Conservation (phyloP, 2,113 vertebrate species). For the Charina bottae region DNA sequence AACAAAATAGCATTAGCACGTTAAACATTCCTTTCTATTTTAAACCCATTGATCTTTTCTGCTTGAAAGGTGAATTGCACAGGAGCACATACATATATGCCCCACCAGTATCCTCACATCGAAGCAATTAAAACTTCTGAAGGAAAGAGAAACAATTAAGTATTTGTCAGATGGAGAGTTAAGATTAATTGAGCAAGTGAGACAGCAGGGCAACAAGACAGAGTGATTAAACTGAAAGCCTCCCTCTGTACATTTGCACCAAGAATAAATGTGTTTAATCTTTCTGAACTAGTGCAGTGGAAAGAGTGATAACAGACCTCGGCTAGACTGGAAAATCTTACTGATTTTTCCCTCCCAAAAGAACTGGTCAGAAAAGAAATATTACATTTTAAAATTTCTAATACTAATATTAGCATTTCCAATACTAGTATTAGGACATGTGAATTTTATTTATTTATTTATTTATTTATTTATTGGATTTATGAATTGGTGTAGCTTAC, state of each 20-base stretch:
- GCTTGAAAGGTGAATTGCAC: slow-evolving; percentile 58
- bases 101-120: slow-evolving; percentile 50
- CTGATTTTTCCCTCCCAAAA: slow-evolving; percentile 49
- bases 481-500: not conserved
- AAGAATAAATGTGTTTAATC: slow-evolving; percentile 66
- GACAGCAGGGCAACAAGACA: slow-evolving; percentile 66
- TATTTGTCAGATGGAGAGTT: slow-evolving; percentile 62
- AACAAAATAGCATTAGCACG: slow-evolving; percentile 35
- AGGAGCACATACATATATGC: slow-evolving; percentile 60
- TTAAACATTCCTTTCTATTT: not conserved
- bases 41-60: slow-evolving; percentile 63
- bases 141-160: slow-evolving; percentile 64
- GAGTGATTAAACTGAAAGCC: slow-evolving; percentile 69
- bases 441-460: too few relatives aligned
- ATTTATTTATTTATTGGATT: too few relatives aligned
- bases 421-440: not conserved
- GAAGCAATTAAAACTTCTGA: slow-evolving; percentile 63
- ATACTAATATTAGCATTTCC: slow-evolving; percentile 18
- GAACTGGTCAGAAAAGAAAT: slow-evolving; percentile 49
- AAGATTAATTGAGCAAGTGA: slow-evolving; percentile 70
- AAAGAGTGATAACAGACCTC: slow-evolving; percentile 51
- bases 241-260: slow-evolving; percentile 66
- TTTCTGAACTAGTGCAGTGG: slow-evolving; percentile 63
- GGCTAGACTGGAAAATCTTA: slow-evolving; percentile 61
- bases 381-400: slow-evolving; percentile 51